These are phyloP conservation scores for Molossus molossus DNA, from an alignment of 2,797 vertebrate species.

Conservation along the genomic window DNA sequence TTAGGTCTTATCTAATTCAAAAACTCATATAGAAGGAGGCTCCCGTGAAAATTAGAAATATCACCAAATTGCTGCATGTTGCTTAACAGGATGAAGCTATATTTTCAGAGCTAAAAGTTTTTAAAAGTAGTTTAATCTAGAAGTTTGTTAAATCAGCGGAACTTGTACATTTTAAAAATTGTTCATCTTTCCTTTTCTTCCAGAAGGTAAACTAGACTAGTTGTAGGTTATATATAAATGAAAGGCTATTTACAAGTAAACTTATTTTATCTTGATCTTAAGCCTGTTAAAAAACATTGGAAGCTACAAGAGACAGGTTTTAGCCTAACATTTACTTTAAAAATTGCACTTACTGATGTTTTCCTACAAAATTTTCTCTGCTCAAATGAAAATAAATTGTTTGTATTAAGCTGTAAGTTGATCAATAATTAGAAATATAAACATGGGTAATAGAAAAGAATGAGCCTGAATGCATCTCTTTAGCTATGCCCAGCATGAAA, in stretches of 20 bases:
- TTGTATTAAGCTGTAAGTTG: background rate
- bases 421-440: conserved; percentile 36
- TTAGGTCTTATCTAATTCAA: background rate
- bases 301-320: background rate
- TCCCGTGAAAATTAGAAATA: background rate
- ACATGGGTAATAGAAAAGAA: background rate
- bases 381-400: background rate
- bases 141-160: background rate
- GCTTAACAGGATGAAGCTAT: background rate
- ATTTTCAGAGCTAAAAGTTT: conserved; percentile 24
- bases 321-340: conserved; percentile 36
- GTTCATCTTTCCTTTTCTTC: background rate
- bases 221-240: background rate
- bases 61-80: background rate
- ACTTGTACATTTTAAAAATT: background rate
- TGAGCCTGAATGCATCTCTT: background rate
- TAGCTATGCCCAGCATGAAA: background rate
- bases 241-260: background rate
- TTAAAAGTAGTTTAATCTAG: conserved; percentile 33
- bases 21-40: background rate
- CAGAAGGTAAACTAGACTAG: background rate
- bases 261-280: background rate
- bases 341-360: background rate
- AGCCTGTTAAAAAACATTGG: background rate
- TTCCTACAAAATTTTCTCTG: background rate